These are phyloP conservation scores for Mormyrops attenuatus DNA, from an alignment of 2,797 vertebrate genomes.

Conservation along the genomic window DNA sequence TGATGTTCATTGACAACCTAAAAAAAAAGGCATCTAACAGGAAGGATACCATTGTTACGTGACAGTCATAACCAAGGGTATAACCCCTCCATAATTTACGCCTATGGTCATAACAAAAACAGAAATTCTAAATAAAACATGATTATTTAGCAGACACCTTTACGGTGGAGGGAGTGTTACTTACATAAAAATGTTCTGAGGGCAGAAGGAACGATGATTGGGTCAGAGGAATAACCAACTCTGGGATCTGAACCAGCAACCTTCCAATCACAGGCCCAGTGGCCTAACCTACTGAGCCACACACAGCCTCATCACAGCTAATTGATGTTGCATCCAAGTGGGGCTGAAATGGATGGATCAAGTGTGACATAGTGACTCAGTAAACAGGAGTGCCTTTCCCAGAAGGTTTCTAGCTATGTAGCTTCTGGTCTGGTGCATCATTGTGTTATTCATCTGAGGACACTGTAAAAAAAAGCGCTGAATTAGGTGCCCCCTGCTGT, in stretches of 20 bases:
- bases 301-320: background rate
- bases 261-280: background rate
- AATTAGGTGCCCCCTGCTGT: too few species aligned
- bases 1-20: background rate
- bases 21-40: background rate
- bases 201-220: background rate
- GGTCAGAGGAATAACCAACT: background rate
- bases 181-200: background rate
- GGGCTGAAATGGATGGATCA: background rate
- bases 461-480: too few species aligned
- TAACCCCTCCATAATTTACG: background rate
- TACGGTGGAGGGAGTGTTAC: background rate
- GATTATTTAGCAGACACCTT: background rate
- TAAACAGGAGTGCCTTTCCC: background rate
- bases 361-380: background rate
- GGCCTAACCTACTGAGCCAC: background rate
- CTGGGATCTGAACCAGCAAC: background rate
- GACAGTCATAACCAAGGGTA: background rate
- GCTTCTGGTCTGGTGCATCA: background rate
- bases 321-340: background rate
- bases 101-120: background rate
- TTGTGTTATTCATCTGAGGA: background rate
- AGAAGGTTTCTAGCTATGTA: background rate
- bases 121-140: background rate
- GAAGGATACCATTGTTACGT: background rate